Base-by-base conservation (phyloP, 2,888 invertebrate genomes). In the Xanthia icteritia region DNA sequence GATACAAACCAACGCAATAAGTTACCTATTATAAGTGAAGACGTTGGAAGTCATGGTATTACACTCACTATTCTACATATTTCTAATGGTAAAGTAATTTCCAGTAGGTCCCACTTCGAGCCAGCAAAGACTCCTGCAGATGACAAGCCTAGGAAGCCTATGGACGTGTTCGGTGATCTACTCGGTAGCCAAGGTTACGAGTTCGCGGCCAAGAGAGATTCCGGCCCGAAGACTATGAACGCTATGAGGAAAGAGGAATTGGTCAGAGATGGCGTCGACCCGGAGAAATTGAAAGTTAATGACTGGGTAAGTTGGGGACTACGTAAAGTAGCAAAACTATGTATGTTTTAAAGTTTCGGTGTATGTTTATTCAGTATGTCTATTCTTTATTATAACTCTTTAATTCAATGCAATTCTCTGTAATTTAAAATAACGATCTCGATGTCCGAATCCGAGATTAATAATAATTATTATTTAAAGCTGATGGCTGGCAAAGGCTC, bases 221-320 rank as follows among this genome's bases (percentile, higher is more conserved):
- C 97, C 61, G 98, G 98, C 2, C 99, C 99, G 0, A 97, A 97
- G 87, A 99, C 99, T 3, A 99, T 99, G 90, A 99, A 99, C 92
- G 98, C 98, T 84, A 99, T 99, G 99, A 97, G 99, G 45, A 99
- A 99, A 92, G 98, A 98, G 84, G 98, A 99, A 89, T 96, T 99
- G 91, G 98, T 97, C 1, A 98, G 97, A 89, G 98, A 98, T 77
- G 78, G 78, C 15, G 99, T 99, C 98, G 99, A 99, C 95, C 99
- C 99, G 0, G 99, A 99, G 85, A 98, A 98, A 93, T 93, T 99
- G 68, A 98, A 98, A 95, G 97, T 98, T 86, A 95, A 97, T 88
- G 98, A 98, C 92, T 98, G 98, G 98, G 98, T 98, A 92, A 93
- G 93, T 82, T 23, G 5, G 31, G 1, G 23, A 17, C 20, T 48